phyloP scores from a whole-genome alignment of 2,113 vertebrate genomes.

The Sylvietta virens region DNA sequence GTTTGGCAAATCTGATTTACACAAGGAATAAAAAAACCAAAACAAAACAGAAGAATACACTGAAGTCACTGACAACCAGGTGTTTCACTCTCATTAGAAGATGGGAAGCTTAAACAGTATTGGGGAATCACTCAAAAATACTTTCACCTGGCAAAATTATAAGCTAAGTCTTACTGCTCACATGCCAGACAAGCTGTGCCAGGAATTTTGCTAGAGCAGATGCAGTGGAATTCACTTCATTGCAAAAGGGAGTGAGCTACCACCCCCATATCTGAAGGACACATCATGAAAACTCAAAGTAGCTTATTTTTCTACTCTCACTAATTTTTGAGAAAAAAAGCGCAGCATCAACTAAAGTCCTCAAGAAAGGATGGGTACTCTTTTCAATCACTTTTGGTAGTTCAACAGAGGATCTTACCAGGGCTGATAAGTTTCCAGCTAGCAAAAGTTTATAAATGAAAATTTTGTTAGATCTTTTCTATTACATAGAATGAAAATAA shows the following conservation, averaged over 20 bases:
- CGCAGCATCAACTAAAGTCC: neutral
- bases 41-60: neutral
- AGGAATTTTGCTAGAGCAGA: neutral
- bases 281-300: neutral
- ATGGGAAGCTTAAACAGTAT: neutral
- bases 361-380: neutral
- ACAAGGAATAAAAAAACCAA: neutral
- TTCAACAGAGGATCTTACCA: neutral
- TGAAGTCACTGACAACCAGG: neutral
- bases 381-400: neutral
- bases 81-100: neutral
- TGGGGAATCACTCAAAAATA: neutral
- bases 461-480: neutral
- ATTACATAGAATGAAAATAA: neutral
- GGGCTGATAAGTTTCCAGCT: neutral
- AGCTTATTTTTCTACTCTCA: neutral
- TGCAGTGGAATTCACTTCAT: neutral
- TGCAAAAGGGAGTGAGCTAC: neutral
- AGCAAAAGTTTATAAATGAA: neutral
- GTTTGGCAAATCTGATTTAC: conserved; percentile 86
- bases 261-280: neutral
- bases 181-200: neutral
- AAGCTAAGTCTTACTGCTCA: neutral
- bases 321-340: neutral
- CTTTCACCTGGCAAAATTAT: neutral